Base-by-base conservation (phyloP, 2,113 vertebrate species). In the Hydropotes inermis region DNA sequence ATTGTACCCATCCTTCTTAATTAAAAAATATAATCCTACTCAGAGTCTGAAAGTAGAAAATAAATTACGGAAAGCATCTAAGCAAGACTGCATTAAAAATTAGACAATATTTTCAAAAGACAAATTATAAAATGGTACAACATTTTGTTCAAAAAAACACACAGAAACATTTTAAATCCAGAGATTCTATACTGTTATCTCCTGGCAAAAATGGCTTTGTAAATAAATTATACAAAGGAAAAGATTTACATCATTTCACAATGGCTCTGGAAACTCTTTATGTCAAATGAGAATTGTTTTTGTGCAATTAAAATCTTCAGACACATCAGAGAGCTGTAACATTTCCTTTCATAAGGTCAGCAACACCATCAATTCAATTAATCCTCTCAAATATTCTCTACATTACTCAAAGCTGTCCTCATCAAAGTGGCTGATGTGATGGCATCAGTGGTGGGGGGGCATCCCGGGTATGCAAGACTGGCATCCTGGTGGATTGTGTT, bases 291-390 rank as follows among this genome's bases (percentile, higher is more conserved):
- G 86, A 98, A 96, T 76, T 96, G 50, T 97, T 98, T 98, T 93
- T 85, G 52, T 93, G 67, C 96, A 97, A 96, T 97, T 98, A 98
- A 98, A 91, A 95, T 94, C 64, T 97, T 97, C 64, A 98, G 97
- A 95, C 67, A 84, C n/a, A 90, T 79, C 9, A 89, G 60, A 98
- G 15, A 97, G 33, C 61, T 95, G 64, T 67, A 98, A 97, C 94
- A 57, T 89, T 97, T 70, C 93, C 9, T 98, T 98, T 87, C 61
- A 70, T 89, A 82, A 98, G 84, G 94, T 98, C 97, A 98, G 74
- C 36, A 92, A 61, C 52, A 60, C 30, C 36, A 76, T 55, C 54
- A 96, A 86, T 95, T 98, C 94, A 98, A 94, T 97, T 96, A 97
- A 97, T 97, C 50, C 23, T 96, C 91, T 97, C 67, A 88, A 74